Conservation (phyloP, 2,888 invertebrate species). For the Plagodis pulveraria region DNA sequence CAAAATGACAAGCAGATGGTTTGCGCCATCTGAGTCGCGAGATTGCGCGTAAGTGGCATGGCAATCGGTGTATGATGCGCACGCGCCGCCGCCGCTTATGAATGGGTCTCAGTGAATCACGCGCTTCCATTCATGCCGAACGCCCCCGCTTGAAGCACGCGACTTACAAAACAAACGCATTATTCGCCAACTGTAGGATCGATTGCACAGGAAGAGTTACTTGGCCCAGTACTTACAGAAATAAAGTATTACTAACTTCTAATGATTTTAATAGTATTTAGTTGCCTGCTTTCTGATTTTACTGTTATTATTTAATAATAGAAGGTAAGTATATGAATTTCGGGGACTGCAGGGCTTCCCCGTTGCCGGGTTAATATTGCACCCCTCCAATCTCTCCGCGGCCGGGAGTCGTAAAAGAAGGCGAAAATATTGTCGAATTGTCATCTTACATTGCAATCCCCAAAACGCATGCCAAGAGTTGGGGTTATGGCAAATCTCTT, state of each 20-base stretch:
- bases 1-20: conserved; percentile 36
- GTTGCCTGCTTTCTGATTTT: too few species aligned
- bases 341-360: too few species aligned
- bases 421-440: too few species aligned
- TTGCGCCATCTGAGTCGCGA: conserved; percentile 35
- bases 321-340: too few species aligned
- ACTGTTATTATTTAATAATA: neutral
- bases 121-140: conserved; percentile 69
- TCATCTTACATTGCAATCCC: too few species aligned
- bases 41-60: conserved; percentile 52
- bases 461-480: too few species aligned
- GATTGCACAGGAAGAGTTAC: conserved; percentile 27
- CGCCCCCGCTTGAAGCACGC: conserved; percentile 73
- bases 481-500: too few species aligned
- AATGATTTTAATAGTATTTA: neutral
- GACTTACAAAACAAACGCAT: conserved; percentile 63
- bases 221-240: neutral
- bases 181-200: conserved; percentile 52
- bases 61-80: conserved; percentile 57
- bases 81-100: conserved; percentile 60
- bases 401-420: too few species aligned
- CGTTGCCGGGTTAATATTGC: too few species aligned
- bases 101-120: conserved; percentile 79
- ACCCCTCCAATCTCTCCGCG: too few species aligned
- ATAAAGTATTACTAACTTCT: neutral